Evolutionary conservation across 2,797 vertebrate species (phyloP).

Genomic region (Microctenopoma steveboyesi): DNA sequence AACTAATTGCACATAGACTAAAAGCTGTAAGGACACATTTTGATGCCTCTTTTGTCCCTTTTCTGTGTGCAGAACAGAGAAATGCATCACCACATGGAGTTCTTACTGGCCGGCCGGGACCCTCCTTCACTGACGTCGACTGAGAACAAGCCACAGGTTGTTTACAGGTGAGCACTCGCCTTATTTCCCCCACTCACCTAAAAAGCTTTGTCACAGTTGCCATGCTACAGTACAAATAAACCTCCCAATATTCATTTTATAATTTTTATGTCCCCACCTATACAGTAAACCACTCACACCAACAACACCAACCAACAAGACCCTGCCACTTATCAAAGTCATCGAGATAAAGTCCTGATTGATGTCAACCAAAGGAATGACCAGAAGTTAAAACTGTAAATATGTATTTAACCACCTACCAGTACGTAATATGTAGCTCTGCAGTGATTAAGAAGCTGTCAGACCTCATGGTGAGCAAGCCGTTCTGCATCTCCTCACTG

Average conservation of each 20-base stretch:
- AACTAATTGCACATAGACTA: background rate
- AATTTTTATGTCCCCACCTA: background rate
- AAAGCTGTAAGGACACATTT: background rate
- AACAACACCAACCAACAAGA: slow-evolving; percentile 77
- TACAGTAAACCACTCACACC: slow-evolving; percentile 84
- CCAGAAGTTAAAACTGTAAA: slow-evolving; percentile 39
- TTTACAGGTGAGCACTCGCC: slow-evolving; percentile 83
- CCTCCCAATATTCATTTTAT: background rate
- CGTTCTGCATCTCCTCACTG: slow-evolving; percentile 10
- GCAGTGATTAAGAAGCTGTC: slow-evolving; percentile 15
- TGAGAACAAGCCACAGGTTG: slow-evolving; percentile 75
- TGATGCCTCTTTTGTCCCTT: background rate
- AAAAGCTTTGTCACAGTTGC: background rate
- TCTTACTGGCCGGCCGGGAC: slow-evolving; percentile 77
- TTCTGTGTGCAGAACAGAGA: slow-evolving; percentile 86
- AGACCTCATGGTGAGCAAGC: slow-evolving; percentile 40
- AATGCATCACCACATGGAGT: slow-evolving; percentile 92
- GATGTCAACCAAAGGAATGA: slow-evolving; percentile 7
- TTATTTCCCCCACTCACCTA: background rate
- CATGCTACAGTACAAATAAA: background rate
- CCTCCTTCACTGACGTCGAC: slow-evolving; percentile 32
- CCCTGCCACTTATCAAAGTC: slow-evolving; percentile 91
- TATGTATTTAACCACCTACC: slow-evolving; percentile 44
- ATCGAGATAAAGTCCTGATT: slow-evolving; percentile 86
- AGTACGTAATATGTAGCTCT: slow-evolving; percentile 16